These are phyloP conservation scores for Bhutanitis thaidina DNA, from an alignment of 2,888 invertebrate genomes.

Conservation along the genomic window DNA sequence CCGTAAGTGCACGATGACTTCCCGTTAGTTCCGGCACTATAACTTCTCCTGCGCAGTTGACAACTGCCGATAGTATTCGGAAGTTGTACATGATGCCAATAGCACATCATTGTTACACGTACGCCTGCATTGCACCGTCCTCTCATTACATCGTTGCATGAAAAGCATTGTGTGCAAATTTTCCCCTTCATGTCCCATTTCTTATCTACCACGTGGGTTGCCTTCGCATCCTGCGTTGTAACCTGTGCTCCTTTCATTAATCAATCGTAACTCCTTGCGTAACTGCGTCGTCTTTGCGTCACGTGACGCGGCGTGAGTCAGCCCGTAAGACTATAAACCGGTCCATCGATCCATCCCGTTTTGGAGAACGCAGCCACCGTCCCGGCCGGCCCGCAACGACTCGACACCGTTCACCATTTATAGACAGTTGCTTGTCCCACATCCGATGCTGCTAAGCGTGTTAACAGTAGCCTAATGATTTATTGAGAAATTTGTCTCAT, in stretches of 20 bases:
- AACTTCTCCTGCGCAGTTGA: no score
- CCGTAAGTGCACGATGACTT: no score
- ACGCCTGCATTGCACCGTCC: no score
- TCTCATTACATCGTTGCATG: no score
- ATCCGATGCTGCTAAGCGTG: neutral
- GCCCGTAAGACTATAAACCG: slow-evolving; percentile 32
- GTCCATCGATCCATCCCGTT: slow-evolving; percentile 30
- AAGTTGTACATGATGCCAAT: no score
- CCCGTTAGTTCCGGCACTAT: no score
- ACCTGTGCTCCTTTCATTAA: slow-evolving; percentile 2
- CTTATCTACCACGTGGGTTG: no score
- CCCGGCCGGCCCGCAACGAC: neutral
- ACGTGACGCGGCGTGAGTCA: slow-evolving; percentile 28
- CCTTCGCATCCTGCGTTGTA: no score
- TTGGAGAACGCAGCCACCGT: slow-evolving; percentile 26
- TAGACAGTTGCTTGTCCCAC: slow-evolving; percentile 6
- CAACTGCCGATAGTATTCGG: no score
- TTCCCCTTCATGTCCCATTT: no score
- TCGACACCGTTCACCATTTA: slow-evolving; percentile 10
- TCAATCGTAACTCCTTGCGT: slow-evolving; percentile 10
- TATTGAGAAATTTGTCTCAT: neutral
- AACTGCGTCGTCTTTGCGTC: slow-evolving; percentile 34
- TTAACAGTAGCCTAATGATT: neutral
- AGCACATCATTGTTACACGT: no score
- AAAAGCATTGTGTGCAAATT: no score